Evolutionary conservation across 2,113 vertebrate species (phyloP), one percentile per base, ranked within the genome.

Genomic region (Microcebus lehilahytsara): DNA sequence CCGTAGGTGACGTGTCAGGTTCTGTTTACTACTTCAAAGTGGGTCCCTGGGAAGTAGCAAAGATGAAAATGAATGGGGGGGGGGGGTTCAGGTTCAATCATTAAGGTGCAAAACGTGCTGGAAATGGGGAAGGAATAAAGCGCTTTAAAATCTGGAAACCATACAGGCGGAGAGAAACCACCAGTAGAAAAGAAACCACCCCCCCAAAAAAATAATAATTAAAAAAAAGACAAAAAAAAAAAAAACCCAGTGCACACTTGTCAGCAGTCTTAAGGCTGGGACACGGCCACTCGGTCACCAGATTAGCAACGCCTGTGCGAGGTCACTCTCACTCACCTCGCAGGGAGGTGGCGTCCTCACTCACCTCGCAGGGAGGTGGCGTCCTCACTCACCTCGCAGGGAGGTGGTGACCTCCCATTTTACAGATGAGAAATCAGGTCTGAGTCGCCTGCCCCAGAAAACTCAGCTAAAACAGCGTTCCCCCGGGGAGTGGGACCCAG

Each of bases 1-100:
- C 30, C 12, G 4, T 5, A 0, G 0, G 7, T 23, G 58, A 4
- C 0, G 0, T 0, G 12, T 25, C 49, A 0, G 0, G 23, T 20
- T 46, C 69, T 16, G 4, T 20, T 1, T 37, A 4, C 14, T 4
- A 0, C 49, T 32, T 11, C n/a, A 1, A 0, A 4, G 2, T 6
- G 6, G 37, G 5, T 27, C 71, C 20, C 30, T 40, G 40, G 66
- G 9, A 91, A 72, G 22, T 3, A 11, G 17, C 16, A 3, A 16
- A 58, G 53, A 17, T 37, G 10, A 64, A 37, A 7, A 5, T 4
- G 12, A 19, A 5, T 14, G 10, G 42, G 51, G n/a, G 10, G 72
- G 67, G 62, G 56, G 49, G 3, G 37, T 17, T n/a, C 23, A 20
- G 6, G 6, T 11, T 56, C 34, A 2, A 4, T 32, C 25, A 4